phyloP scores from a whole-genome alignment of 2,888 invertebrate genomes.

The Schizaphis graminum region DNA sequence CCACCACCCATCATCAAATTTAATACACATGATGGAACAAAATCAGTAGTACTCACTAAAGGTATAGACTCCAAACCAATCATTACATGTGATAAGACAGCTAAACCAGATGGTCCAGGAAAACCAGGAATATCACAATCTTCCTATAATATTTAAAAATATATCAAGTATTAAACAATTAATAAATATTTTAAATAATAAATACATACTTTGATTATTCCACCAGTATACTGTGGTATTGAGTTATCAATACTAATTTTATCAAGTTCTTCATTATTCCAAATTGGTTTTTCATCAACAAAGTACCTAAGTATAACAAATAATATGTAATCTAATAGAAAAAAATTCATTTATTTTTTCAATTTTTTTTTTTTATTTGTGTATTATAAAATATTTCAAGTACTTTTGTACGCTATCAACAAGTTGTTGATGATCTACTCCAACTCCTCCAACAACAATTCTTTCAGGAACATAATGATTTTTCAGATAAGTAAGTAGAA shows the following conservation, averaged over 20 bases:
- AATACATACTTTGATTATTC: slow-evolving; percentile 79
- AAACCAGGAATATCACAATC: slow-evolving; percentile 89
- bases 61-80: slow-evolving; percentile 81
- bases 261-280: slow-evolving; percentile 77
- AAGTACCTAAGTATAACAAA: slow-evolving; percentile 75
- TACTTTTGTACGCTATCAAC: slow-evolving; percentile 85
- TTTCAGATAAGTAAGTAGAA: slow-evolving; percentile 87
- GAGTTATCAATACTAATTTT: slow-evolving; percentile 79
- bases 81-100: slow-evolving; percentile 95
- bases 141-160: slow-evolving; percentile 75
- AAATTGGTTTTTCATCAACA: slow-evolving; percentile 83
- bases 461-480: slow-evolving; percentile 89
- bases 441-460: slow-evolving; percentile 98
- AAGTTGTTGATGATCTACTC: slow-evolving; percentile 90
- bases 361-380: neutral
- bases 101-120: slow-evolving; percentile 92
- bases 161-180: neutral
- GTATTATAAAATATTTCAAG: slow-evolving; percentile 67
- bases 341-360: neutral
- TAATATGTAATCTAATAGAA: slow-evolving; percentile 72
- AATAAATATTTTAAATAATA: neutral
- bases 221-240: slow-evolving; percentile 95
- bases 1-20: slow-evolving; percentile 99
- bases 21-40: slow-evolving; percentile 95
- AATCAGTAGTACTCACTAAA: slow-evolving; percentile 86